A percentile compares a stretch with the other conserved stretches of the same genome.
These are phyloP conservation scores for Margarornis squamiger DNA, from an alignment of 2,797 vertebrate genomes.

Conservation along the genomic window DNA sequence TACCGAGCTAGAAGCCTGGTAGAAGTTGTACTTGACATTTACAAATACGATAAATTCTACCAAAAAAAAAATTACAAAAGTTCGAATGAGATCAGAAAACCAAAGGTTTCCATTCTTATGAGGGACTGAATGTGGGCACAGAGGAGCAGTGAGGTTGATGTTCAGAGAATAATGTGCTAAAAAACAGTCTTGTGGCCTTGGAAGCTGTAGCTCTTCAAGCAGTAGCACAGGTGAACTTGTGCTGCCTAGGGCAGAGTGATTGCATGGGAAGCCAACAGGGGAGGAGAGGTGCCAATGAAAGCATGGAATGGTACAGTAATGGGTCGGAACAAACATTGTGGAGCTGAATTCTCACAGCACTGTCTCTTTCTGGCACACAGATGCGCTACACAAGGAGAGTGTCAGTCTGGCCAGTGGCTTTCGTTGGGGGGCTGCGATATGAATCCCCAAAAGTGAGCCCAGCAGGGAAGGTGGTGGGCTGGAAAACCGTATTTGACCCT, in stretches of 20 bases:
- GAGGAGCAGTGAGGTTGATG: background rate
- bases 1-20: background rate
- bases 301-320: background rate
- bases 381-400: slow-evolving; percentile 88
- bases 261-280: background rate
- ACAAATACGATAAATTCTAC: background rate
- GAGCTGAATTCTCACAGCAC: background rate
- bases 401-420: slow-evolving; percentile 91
- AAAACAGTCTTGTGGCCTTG: background rate
- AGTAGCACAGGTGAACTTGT: background rate
- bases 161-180: background rate
- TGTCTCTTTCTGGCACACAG: slow-evolving; percentile 68
- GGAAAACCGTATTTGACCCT: slow-evolving; percentile 89
- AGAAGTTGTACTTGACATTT: background rate
- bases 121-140: background rate
- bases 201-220: background rate
- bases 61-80: background rate
- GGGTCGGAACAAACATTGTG: rapidly evolving
- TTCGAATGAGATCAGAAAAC: background rate
- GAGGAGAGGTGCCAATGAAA: background rate
- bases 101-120: background rate
- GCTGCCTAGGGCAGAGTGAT: background rate
- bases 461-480: slow-evolving; percentile 86
- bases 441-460: slow-evolving; percentile 87
- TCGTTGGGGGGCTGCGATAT: slow-evolving; percentile 86